phyloP scores from a whole-genome alignment of 37 sponge, comb jelly and placozoan species.

The Eunapius fragilis region DNA sequence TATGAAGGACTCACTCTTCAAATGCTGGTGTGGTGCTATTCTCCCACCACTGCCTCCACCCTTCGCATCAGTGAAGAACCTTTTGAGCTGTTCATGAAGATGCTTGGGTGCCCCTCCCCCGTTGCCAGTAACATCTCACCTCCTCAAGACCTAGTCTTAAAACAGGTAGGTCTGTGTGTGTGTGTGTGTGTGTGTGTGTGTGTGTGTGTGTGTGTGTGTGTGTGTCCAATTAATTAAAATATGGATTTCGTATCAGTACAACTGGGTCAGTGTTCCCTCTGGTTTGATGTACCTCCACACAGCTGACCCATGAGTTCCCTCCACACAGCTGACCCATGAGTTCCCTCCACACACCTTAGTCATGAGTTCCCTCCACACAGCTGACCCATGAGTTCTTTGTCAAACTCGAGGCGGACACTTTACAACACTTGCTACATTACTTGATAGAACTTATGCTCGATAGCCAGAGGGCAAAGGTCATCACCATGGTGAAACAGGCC shows the following conservation, averaged over 20 bases:
- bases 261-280: no score
- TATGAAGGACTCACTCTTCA: conserved; percentile 7
- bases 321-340: no score
- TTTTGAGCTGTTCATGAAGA: conserved; percentile 19
- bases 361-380: conserved; percentile 1
- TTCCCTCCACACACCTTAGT: no score
- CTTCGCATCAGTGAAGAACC: conserved; percentile 16
- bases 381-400: conserved; percentile 43
- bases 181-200: neutral
- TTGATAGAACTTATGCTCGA: conserved; percentile 19
- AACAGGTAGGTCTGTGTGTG: conserved; percentile 25
- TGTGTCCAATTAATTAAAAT: no score
- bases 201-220: neutral
- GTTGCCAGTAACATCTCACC: conserved; percentile 5
- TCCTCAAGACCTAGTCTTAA: conserved; percentile 43
- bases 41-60: conserved; percentile 32
- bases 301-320: neutral
- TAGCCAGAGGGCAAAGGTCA: conserved; percentile 28
- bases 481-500: conserved; percentile 17
- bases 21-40: conserved; percentile 21
- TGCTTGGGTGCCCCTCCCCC: neutral
- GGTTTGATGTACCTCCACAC: neutral
- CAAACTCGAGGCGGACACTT: neutral
- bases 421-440: conserved; percentile 7
- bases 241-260: no score